Conservation (phyloP, 2,888 invertebrate species). For the Plebejus melissa region DNA sequence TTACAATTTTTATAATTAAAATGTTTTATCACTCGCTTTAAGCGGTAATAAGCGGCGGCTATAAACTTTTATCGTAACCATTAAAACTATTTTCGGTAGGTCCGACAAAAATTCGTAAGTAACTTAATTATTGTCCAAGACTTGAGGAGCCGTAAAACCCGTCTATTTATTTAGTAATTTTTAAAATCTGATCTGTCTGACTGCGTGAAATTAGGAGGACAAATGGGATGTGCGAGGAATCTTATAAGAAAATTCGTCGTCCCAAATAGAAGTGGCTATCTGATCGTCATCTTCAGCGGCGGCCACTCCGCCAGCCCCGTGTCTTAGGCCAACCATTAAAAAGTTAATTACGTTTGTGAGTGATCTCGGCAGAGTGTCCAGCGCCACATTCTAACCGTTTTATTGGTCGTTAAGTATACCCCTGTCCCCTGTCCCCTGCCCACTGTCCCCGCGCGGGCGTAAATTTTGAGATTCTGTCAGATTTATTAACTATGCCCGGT, state of each 20-base stretch:
- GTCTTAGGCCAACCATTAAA: conserved; percentile 37
- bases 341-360: conserved; percentile 59
- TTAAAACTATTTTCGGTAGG: conserved; percentile 20
- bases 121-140: not conserved
- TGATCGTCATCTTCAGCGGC: not conserved
- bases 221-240: not conserved
- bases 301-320: not conserved
- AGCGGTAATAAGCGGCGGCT: conserved; percentile 14
- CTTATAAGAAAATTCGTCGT: not conserved
- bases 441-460: conserved; percentile 56
- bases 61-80: conserved; percentile 23
- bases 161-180: not conserved
- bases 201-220: not conserved
- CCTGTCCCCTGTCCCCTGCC: conserved; percentile 53
- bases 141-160: not conserved
- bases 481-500: conserved; percentile 72
- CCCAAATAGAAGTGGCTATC: not conserved
- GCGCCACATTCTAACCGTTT: conserved; percentile 57
- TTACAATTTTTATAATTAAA: conserved; percentile 35
- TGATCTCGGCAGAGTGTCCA: conserved; percentile 54
- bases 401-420: conserved; percentile 53
- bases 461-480: conserved; percentile 70
- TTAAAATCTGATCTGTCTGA: not conserved
- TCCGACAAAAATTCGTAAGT: not conserved
- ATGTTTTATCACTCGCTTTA: conserved; percentile 13